A percentile compares a stretch with the other conserved stretches of the same genome.
These are phyloP conservation scores for Rhagonycha lutea DNA, from an alignment of 2,888 invertebrate species.

Conservation along the genomic window DNA sequence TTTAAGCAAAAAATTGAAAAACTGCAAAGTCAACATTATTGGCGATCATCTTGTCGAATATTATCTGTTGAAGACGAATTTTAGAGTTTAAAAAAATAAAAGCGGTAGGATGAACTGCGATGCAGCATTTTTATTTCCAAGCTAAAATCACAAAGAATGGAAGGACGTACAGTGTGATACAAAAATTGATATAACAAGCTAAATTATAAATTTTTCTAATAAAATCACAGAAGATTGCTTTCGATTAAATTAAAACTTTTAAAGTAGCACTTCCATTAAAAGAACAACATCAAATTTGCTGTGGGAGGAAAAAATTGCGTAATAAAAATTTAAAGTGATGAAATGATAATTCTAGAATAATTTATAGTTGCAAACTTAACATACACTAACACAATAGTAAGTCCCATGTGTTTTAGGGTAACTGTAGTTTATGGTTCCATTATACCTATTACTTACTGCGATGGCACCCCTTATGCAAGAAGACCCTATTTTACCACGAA, in stretches of 20 bases:
- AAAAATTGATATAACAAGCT: background rate
- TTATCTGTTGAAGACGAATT: background rate
- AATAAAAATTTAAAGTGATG: background rate
- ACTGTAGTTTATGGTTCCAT: slow-evolving; percentile 47
- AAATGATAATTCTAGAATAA: background rate
- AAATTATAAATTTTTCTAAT: background rate
- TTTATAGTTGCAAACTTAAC: slow-evolving; percentile 9
- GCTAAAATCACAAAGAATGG: background rate
- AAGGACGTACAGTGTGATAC: background rate
- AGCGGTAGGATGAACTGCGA: background rate
- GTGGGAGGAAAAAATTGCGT: background rate
- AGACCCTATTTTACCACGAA: background rate
- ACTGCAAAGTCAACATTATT: background rate
- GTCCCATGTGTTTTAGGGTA: slow-evolving; percentile 40
- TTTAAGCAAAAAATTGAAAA: background rate
- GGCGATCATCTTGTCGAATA: background rate
- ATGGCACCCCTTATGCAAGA: slow-evolving; percentile 23
- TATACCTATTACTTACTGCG: slow-evolving; percentile 46
- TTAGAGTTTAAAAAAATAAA: background rate
- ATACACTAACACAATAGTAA: slow-evolving; percentile 15
- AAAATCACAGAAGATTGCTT: slow-evolving; percentile 1
- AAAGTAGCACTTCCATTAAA: background rate
- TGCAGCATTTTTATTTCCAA: background rate
- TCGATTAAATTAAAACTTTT: background rate
- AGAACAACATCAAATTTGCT: background rate